Conservation (phyloP, 2,888 invertebrate genomes). For the Mayetiola destructor region DNA sequence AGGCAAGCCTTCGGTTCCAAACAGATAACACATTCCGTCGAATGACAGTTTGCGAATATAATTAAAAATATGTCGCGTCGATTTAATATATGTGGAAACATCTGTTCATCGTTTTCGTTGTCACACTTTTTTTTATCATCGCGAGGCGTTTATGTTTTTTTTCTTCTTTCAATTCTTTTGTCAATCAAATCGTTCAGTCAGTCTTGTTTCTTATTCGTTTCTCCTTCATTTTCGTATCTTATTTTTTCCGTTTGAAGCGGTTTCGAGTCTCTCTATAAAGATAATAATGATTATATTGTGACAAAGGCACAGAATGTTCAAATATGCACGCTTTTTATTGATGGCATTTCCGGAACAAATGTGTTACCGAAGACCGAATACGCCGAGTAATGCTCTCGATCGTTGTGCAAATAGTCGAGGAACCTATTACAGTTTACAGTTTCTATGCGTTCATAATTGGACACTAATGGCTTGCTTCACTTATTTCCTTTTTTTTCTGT, state of each 20-base stretch:
- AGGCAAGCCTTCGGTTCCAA: too few species aligned
- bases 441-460: not conserved
- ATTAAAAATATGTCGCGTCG: too few species aligned
- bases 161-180: not conserved
- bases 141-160: slow-evolving; percentile 1
- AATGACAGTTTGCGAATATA: too few species aligned
- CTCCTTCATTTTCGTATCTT: not conserved
- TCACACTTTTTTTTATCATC: not conserved
- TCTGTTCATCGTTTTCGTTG: not conserved
- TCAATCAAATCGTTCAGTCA: not conserved
- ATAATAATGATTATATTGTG: too few species aligned
- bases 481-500: too few species aligned
- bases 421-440: not conserved
- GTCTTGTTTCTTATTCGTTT: not conserved
- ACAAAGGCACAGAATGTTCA: not conserved
- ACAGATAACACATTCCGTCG: too few species aligned
- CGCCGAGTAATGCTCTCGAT: not conserved
- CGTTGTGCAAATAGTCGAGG: not conserved
- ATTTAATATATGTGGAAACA: too few species aligned
- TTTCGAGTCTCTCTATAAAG: too few species aligned
- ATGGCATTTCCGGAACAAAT: slow-evolving; percentile 1
- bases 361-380: not conserved
- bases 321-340: not conserved
- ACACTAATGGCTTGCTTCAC: not conserved
- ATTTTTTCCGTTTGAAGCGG: too few species aligned